These are phyloP conservation scores for Aradophagus sp. DNA, from an alignment of 1,140 invertebrate species.

Conservation along the genomic window DNA sequence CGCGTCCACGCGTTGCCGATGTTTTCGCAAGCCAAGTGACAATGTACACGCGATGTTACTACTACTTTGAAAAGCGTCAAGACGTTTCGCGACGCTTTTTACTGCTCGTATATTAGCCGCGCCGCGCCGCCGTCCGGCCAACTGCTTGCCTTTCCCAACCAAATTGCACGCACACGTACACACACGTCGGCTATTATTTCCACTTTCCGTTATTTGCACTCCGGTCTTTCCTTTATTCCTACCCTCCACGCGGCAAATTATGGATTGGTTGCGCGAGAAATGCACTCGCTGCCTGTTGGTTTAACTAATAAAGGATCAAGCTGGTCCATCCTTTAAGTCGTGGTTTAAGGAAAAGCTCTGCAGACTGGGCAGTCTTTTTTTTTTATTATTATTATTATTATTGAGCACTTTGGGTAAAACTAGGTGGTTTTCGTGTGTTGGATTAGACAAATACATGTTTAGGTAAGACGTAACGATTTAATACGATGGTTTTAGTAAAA, in stretches of 20 bases:
- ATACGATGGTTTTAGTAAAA: no score
- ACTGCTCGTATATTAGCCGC: conserved; percentile 56
- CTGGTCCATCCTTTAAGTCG: no score
- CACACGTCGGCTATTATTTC: conserved; percentile 18
- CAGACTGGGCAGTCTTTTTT: no score
- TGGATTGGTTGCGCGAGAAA: conserved; percentile 1
- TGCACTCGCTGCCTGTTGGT: not conserved
- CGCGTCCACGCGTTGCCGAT: conserved; percentile 38
- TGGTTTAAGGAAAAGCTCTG: no score
- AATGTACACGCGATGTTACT: conserved; percentile 48
- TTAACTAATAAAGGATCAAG: no score
- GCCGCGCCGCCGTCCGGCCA: conserved; percentile 29
- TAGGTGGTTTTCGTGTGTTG: no score
- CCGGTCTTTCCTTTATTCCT: conserved; percentile 30
- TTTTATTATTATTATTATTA: no score
- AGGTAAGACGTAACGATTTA: no score
- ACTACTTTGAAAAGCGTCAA: conserved; percentile 49
- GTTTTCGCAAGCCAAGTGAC: conserved; percentile 36
- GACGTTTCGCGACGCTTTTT: conserved; percentile 52
- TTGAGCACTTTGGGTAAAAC: no score
- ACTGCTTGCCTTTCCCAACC: conserved; percentile 21
- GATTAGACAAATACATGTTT: no score
- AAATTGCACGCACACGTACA: conserved; percentile 26
- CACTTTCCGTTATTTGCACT: conserved; percentile 34
- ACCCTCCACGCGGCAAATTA: conserved; percentile 22